Conservation (phyloP, 2,797 vertebrate species). For the Parambassis ranga region DNA sequence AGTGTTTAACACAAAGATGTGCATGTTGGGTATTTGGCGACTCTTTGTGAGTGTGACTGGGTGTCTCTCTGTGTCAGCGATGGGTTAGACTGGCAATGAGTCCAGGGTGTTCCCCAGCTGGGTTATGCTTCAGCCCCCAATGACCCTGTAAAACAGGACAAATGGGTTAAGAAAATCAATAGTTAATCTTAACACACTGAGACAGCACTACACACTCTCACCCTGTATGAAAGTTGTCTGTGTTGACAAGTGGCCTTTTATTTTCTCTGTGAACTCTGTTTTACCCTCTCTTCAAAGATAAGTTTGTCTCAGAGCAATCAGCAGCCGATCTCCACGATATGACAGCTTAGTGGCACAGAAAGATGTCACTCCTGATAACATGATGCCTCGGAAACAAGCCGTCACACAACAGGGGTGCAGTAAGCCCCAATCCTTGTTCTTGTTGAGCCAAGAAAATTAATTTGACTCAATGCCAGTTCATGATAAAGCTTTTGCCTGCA, state of each 20-base stretch:
- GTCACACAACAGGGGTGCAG: constrained; percentile 20
- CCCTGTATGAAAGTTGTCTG: neutral
- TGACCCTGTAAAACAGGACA: too few relatives aligned
- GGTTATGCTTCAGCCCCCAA: too few relatives aligned
- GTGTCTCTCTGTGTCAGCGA: too few relatives aligned
- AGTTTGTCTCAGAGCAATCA: constrained; percentile 9
- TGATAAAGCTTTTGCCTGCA: neutral
- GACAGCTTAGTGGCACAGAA: neutral
- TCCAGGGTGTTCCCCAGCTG: too few relatives aligned
- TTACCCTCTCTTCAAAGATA: constrained; percentile 16
- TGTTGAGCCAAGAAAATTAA: neutral
- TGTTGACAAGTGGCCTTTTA: constrained; percentile 11
- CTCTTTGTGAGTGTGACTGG: too few relatives aligned
- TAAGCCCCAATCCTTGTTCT: neutral
- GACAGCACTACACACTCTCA: neutral
- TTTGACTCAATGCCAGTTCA: neutral
- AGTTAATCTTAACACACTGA: neutral
- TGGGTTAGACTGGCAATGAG: too few relatives aligned
- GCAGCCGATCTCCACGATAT: constrained; percentile 14
- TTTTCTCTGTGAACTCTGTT: constrained; percentile 15
- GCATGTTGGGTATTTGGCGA: too few relatives aligned
- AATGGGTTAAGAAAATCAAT: too few relatives aligned
- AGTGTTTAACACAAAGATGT: too few relatives aligned
- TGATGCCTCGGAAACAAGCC: constrained; percentile 13
- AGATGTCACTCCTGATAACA: constrained; percentile 28